A percentile compares a stretch with the other conserved stretches of the same genome.
These are phyloP conservation scores for Brachionus paranguensis DNA, from an alignment of 1,140 invertebrate genomes.

Conservation along the genomic window DNA sequence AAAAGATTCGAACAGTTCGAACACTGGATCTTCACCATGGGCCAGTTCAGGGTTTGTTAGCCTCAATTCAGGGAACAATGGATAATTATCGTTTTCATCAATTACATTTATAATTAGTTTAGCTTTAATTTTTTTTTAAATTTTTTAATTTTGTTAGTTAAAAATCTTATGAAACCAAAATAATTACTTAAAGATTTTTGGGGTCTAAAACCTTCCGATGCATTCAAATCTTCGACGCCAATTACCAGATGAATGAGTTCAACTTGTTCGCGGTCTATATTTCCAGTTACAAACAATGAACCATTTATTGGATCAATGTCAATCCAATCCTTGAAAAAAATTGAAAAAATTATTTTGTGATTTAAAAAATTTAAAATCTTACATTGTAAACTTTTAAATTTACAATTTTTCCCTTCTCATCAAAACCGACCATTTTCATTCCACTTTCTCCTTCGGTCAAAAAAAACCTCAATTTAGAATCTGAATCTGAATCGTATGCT, in stretches of 20 bases:
- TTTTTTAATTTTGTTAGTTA: background rate
- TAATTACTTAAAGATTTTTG: slow-evolving; percentile 58
- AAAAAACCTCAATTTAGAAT: slow-evolving; percentile 61
- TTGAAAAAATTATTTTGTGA: slow-evolving; percentile 48
- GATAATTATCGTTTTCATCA: slow-evolving; percentile 88
- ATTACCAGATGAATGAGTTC: slow-evolving; percentile 71
- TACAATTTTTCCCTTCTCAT: background rate
- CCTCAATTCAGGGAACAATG: slow-evolving; percentile 65
- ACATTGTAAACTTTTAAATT: background rate
- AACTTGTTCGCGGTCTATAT: slow-evolving; percentile 74
- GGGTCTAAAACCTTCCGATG: slow-evolving; percentile 68
- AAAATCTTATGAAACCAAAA: background rate
- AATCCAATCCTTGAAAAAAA: slow-evolving; percentile 39
- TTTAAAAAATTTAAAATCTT: background rate
- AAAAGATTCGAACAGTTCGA: slow-evolving; percentile 66
- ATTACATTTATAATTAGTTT: slow-evolving; percentile 65
- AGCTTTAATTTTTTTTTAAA: slow-evolving; percentile 59
- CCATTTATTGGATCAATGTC: slow-evolving; percentile 42
- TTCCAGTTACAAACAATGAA: slow-evolving; percentile 44
- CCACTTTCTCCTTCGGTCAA: background rate
- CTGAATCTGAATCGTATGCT: slow-evolving; percentile 72
- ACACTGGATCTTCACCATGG: background rate
- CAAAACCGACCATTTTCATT: background rate
- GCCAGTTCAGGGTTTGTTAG: background rate
- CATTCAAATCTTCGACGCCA: slow-evolving; percentile 71